phyloP scores from a whole-genome alignment of 2,888 invertebrate genomes.

The Pachliopta kotzebuea region DNA sequence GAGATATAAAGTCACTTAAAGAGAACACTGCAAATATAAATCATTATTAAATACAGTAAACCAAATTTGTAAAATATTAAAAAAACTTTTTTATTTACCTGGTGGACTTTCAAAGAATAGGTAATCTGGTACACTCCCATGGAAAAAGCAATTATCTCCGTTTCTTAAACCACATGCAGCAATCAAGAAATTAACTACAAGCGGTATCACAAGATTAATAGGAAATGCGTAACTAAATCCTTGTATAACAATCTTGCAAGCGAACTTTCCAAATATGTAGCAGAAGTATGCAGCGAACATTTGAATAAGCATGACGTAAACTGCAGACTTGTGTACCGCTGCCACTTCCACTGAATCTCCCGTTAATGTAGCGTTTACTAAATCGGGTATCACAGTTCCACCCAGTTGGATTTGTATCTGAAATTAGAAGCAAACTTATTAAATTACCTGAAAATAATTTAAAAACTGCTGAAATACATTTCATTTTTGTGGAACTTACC shows the following conservation, averaged over 20 bases:
- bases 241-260: conserved; percentile 98
- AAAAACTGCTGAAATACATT: too few species aligned
- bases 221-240: conserved; percentile 98
- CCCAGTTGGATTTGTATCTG: conserved; percentile 82
- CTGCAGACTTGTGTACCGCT: conserved; percentile 85
- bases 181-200: conserved; percentile 92
- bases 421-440: conserved; percentile 35
- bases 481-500: conserved; percentile 51
- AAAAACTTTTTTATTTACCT: conserved; percentile 43
- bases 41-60: neutral
- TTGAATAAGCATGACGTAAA: conserved; percentile 90
- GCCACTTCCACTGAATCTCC: conserved; percentile 87
- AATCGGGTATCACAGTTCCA: conserved; percentile 84
- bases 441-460: too few species aligned
- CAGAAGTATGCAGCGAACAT: conserved; percentile 91
- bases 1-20: conserved; percentile 90
- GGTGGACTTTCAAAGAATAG: conserved; percentile 95
- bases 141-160: conserved; percentile 93
- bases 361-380: conserved; percentile 87
- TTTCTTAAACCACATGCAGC: conserved; percentile 93
- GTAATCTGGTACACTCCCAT: conserved; percentile 91
- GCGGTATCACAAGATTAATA: conserved; percentile 94
- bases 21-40: conserved; percentile 80
- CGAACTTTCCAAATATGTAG: conserved; percentile 96
- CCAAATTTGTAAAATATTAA: too few species aligned